Conservation (phyloP, 2,113 vertebrate genomes). For the Microcebus tavaratra region DNA sequence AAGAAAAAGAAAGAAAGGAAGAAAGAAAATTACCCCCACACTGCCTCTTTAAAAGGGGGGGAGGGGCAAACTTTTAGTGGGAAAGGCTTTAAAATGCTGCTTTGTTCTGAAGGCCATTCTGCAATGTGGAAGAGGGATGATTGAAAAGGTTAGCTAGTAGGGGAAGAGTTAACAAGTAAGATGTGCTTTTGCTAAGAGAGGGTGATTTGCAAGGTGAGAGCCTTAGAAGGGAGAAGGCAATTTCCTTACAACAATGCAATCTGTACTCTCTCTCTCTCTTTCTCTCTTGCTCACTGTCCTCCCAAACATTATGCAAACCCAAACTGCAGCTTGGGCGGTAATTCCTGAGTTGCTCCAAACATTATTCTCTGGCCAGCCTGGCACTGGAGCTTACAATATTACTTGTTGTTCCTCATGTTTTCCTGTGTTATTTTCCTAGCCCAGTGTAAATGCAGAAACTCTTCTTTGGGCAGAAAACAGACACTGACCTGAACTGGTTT, state of each 20-base stretch:
- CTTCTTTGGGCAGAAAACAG: slow-evolving; percentile 79
- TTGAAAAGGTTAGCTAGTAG: slow-evolving; percentile 73
- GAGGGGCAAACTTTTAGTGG: slow-evolving; percentile 65
- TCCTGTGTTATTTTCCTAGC: slow-evolving; percentile 78
- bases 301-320: slow-evolving; percentile 68
- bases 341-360: slow-evolving; percentile 76
- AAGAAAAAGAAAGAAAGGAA: not conserved
- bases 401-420: slow-evolving; percentile 81
- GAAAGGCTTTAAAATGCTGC: slow-evolving; percentile 69
- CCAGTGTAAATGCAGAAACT: slow-evolving; percentile 75
- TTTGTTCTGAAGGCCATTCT: slow-evolving; percentile 71
- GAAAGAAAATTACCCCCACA: slow-evolving; percentile 60
- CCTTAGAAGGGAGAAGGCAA: slow-evolving; percentile 41
- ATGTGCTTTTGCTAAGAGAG: slow-evolving; percentile 65
- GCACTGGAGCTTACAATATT: slow-evolving; percentile 74
- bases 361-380: slow-evolving; percentile 76
- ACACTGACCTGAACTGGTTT: slow-evolving; percentile 86
- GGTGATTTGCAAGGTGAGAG: slow-evolving; percentile 78
- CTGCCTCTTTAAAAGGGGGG: slow-evolving; percentile 55
- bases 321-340: slow-evolving; percentile 73
- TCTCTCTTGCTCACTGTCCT: slow-evolving; percentile 42
- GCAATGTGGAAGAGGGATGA: slow-evolving; percentile 60
- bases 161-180: slow-evolving; percentile 76
- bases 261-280: not conserved
- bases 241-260: slow-evolving; percentile 32